These are phyloP conservation scores for Cabera pusaria DNA, from an alignment of 2,888 invertebrate genomes.

Conservation along the genomic window DNA sequence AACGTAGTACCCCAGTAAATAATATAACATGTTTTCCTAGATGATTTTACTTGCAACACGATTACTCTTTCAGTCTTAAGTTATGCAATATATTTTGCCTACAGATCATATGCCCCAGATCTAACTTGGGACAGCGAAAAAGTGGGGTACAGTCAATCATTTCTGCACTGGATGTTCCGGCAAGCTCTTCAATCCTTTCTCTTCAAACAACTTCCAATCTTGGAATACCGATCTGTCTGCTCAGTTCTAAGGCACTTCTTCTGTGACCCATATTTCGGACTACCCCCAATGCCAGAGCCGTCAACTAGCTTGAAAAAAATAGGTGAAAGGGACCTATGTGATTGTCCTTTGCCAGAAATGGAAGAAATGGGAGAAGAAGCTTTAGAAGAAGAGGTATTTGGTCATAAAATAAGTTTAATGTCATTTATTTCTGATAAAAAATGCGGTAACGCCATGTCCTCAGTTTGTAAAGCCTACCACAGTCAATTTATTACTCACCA, in stretches of 20 bases:
- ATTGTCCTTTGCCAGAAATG: conserved; percentile 55
- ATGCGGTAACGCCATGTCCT: no score
- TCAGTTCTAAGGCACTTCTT: conserved; percentile 53
- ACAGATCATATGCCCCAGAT: conserved; percentile 68
- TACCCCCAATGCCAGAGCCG: conserved; percentile 51
- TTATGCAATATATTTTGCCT: conserved; percentile 18
- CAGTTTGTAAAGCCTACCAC: no score
- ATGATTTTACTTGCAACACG: no score
- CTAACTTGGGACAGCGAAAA: conserved; percentile 55
- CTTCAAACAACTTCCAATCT: conserved; percentile 38
- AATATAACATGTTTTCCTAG: no score
- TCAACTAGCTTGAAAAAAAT: conserved; percentile 46
- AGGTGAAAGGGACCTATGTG: conserved; percentile 54
- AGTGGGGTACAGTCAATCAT: conserved; percentile 52
- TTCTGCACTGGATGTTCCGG: conserved; percentile 73
- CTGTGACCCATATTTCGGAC: conserved; percentile 67
- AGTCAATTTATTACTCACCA: no score
- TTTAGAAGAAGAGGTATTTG: conserved; percentile 42
- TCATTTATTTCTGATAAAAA: neutral
- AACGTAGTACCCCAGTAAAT: no score
- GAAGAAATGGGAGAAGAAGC: conserved; percentile 49
- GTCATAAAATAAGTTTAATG: neutral
- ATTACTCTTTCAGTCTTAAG: no score
- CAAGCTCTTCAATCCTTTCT: conserved; percentile 60
- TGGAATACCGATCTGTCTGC: conserved; percentile 47